Evolutionary conservation across 2,113 vertebrate species (phyloP).

Genomic region (Lagenorhynchus albirostris): DNA sequence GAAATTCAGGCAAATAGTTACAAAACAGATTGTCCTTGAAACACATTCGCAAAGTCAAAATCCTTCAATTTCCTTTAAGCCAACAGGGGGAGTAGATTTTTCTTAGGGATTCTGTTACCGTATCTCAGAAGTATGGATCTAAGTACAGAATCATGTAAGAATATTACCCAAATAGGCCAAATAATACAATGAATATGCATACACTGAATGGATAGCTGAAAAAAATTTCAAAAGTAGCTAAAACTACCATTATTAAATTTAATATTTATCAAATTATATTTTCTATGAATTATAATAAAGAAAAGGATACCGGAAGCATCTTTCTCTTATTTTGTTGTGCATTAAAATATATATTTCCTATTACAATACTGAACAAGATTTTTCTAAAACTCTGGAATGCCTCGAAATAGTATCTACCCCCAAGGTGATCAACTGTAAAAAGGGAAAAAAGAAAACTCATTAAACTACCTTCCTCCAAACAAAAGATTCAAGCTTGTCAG

Average conservation of each 20-base stretch:
- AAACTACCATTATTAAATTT: background rate
- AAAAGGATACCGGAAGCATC: background rate
- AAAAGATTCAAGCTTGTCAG: background rate
- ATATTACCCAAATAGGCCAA: background rate
- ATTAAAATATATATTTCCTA: background rate
- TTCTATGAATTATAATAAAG: background rate
- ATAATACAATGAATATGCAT: background rate
- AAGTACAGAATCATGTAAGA: background rate
- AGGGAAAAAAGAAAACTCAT: background rate
- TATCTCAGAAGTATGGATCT: background rate
- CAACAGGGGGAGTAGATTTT: constrained; percentile 41
- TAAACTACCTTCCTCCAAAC: background rate
- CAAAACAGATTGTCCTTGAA: constrained; percentile 64
- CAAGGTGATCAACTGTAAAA: background rate
- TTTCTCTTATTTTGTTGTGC: background rate
- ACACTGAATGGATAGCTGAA: background rate
- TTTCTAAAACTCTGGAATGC: background rate
- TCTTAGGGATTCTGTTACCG: background rate
- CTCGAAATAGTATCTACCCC: background rate
- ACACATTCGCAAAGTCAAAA: constrained; percentile 66
- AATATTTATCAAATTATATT: background rate
- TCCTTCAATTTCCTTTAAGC: constrained; percentile 6
- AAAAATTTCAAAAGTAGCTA: background rate
- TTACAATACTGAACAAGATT: background rate
- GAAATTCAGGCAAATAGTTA: background rate